phyloP scores from a whole-genome alignment of 2,113 vertebrate species.

The Platycercus adscitus region DNA sequence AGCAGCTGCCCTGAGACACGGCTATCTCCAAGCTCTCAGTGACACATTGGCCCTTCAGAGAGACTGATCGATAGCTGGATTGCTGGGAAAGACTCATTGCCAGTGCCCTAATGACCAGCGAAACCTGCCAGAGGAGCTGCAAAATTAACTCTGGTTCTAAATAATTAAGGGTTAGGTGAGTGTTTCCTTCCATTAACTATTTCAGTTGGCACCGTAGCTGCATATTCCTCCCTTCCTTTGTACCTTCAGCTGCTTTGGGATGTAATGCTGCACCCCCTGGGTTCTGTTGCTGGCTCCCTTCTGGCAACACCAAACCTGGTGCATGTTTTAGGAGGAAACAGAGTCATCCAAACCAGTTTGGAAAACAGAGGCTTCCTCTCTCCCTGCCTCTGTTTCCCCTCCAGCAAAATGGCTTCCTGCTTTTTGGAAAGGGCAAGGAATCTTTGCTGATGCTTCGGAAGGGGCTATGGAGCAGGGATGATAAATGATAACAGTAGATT shows the following conservation, averaged over 20 bases:
- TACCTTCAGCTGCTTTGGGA: neutral
- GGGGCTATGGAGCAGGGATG: neutral
- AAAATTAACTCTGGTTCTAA: constrained; percentile 30
- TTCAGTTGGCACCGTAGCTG: neutral
- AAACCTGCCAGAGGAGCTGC: constrained; percentile 12
- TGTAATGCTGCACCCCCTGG: neutral
- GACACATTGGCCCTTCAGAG: constrained; percentile 7
- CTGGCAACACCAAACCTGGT: neutral
- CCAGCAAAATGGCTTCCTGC: neutral
- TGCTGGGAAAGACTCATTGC: constrained; percentile 10
- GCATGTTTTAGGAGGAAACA: neutral
- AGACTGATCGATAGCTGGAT: neutral
- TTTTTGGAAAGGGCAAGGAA: neutral
- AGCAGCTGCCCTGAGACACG: neutral
- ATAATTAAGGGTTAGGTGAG: constrained; percentile 32
- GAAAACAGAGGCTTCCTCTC: neutral
- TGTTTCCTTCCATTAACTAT: neutral
- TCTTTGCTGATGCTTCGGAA: neutral
- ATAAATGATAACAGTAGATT: neutral
- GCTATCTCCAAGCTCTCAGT: neutral
- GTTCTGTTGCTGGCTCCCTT: neutral
- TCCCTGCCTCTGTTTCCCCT: neutral
- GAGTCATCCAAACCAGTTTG: neutral
- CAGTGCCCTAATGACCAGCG: constrained; percentile 7
- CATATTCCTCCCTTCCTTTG: neutral